Evolutionary conservation across 2,888 invertebrate genomes (phyloP), one percentile per base, ranked within the genome.

Genomic region (Tethea ocularis): DNA sequence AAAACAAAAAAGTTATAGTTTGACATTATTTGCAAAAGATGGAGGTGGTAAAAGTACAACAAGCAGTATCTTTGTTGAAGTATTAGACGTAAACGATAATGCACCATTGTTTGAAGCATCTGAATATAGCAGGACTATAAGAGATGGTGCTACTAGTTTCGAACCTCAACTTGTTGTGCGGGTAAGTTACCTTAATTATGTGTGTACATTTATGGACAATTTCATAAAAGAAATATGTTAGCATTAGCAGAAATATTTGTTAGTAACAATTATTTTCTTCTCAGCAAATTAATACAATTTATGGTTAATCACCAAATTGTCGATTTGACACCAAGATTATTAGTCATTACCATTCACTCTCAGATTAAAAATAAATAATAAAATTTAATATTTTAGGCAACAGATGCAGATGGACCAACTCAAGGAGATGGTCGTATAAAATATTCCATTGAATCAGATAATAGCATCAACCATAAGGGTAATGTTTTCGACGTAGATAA

Each of bases 11-110:
- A 96, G 96, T 61, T 98, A 96, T 68, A 96, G 96, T 61, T 84
- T 98, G 60, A 97, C 96, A 0, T 93, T 97, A 57, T 96, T 96
- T 64, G 98, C 97, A 0, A 94, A 94, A 64, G 98, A 98, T 78
- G 97, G 97, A 0, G 97, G 97, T 0, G 96, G 96, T 0, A 94
- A 94, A 68, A 94, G 95, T 15, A 94, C 96, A 0, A 95, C 96
- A 29, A 95, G 95, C 0, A 96, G 96, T 82, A 88, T 97, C 41
- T 94, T 95, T 56, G 93, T 97, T 15, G 95, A 96, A 66, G 93
- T 97, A 0, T 78, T 95, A 6, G 97, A 97, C 74, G 94, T 96
- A 0, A 97, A 97, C 71, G 97, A 97, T 74, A 97, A 97, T 71
- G 90, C 94, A 26, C 97, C 97, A 0, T 77, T 93, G 1, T 97